These are phyloP conservation scores for Ganaspis sp. DNA, from an alignment of 1,140 invertebrate species.

Conservation along the genomic window DNA sequence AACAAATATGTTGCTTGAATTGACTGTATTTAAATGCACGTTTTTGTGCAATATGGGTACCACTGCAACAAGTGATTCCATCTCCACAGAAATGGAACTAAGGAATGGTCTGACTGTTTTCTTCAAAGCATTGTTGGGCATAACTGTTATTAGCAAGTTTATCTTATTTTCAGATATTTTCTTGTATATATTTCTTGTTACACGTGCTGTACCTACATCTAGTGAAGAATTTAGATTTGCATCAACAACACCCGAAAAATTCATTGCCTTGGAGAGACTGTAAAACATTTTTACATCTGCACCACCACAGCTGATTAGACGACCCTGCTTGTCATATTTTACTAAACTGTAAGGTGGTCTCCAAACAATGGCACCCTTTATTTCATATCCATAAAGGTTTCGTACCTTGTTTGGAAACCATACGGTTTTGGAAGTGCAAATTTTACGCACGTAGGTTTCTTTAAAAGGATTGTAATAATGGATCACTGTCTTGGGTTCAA, in stretches of 20 bases:
- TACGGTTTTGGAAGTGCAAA: not conserved
- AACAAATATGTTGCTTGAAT: not conserved
- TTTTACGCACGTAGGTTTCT: not conserved
- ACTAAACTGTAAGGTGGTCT: not conserved
- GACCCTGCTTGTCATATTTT: too few species aligned
- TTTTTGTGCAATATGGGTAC: not conserved
- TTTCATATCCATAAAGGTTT: not conserved
- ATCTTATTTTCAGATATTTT: not conserved
- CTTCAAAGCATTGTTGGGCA: too few species aligned
- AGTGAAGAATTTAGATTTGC: not conserved
- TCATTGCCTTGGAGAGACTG: not conserved
- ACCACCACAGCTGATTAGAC: not conserved
- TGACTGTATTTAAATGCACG: not conserved
- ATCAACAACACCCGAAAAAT: too few species aligned
- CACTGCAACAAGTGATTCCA: not conserved
- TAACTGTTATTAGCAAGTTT: not conserved
- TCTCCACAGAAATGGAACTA: not conserved
- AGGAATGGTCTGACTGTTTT: not conserved
- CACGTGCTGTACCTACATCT: not conserved
- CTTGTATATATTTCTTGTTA: not conserved
- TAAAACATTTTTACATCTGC: not conserved
- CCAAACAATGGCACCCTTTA: not conserved
- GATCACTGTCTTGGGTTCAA: not conserved
- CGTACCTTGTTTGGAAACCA: not conserved
- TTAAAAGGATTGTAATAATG: not conserved